Conservation (phyloP, 2,888 invertebrate species). For the Mimas tiliae region DNA sequence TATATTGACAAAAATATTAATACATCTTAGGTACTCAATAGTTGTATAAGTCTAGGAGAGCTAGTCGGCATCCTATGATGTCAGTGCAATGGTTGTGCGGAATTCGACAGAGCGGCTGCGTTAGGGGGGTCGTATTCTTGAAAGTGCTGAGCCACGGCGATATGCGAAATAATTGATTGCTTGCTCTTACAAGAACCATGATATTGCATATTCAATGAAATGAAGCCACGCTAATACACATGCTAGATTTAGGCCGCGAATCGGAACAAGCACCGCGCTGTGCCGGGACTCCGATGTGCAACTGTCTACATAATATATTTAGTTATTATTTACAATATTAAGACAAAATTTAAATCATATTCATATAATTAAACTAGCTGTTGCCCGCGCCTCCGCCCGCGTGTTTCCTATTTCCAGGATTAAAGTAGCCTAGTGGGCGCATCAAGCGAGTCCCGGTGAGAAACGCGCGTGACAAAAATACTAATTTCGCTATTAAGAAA, state of each 20-base stretch:
- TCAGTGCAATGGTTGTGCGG: constrained; percentile 15
- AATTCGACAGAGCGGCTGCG: constrained; percentile 11
- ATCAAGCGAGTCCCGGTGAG: too few species aligned
- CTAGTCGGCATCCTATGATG: constrained; percentile 10
- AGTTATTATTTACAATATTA: not conserved
- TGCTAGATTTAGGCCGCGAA: not conserved
- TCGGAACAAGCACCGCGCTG: not conserved
- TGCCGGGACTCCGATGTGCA: not conserved
- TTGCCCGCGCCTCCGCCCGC: too few species aligned
- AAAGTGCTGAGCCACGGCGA: constrained; percentile 24
- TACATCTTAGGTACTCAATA: not conserved
- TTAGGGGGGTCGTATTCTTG: constrained; percentile 7
- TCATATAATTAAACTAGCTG: not conserved
- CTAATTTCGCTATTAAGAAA: too few species aligned
- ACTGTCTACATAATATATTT: not conserved
- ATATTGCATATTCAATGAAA: constrained; percentile 23
- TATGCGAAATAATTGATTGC: constrained; percentile 20
- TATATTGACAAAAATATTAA: too few species aligned
- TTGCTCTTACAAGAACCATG: constrained; percentile 21
- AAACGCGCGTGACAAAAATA: too few species aligned
- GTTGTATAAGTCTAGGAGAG: not conserved
- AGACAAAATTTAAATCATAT: not conserved
- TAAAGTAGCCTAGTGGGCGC: too few species aligned
- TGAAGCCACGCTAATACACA: constrained; percentile 14
- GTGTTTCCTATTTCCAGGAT: too few species aligned